Percentiles rank a stretch among this genome's conserved stretches.
Evolutionary conservation across 2,113 vertebrate genomes (phyloP).

Genomic region (Picathartes gymnocephalus): DNA sequence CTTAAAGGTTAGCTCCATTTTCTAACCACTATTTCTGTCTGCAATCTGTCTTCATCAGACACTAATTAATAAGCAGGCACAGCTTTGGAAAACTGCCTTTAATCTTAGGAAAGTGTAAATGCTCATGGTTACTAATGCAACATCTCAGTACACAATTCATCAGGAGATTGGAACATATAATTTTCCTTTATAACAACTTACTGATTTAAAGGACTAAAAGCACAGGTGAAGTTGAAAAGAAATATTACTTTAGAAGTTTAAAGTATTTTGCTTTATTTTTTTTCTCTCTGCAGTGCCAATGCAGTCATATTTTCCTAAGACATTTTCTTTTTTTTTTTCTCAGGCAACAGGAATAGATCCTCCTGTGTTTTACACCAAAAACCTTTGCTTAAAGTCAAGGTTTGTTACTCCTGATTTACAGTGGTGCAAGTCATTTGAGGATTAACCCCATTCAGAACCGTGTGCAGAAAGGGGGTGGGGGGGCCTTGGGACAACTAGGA

Average conservation of each 20-base stretch:
- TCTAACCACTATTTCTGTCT: slow-evolving; percentile 66
- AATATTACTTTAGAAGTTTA: slow-evolving; percentile 48
- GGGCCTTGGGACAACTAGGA: slow-evolving; percentile 28
- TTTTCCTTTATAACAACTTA: slow-evolving; percentile 54
- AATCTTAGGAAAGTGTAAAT: slow-evolving; percentile 71
- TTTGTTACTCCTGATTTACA: slow-evolving; percentile 53
- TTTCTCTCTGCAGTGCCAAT: not conserved
- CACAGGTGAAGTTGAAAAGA: slow-evolving; percentile 61
- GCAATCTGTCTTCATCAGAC: slow-evolving; percentile 71
- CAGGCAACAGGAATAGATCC: not conserved
- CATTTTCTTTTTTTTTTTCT: slow-evolving; percentile 14
- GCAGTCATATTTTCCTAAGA: slow-evolving; percentile 40
- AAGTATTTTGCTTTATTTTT: slow-evolving; percentile 23
- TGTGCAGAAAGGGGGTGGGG: not conserved
- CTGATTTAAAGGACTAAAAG: slow-evolving; percentile 57
- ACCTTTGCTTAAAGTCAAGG: not conserved
- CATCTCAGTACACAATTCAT: slow-evolving; percentile 68
- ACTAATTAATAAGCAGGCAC: slow-evolving; percentile 70
- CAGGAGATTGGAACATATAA: slow-evolving; percentile 51
- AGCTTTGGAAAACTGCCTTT: slow-evolving; percentile 69
- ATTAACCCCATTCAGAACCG: slow-evolving; percentile 17
- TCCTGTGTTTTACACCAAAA: slow-evolving; percentile 20
- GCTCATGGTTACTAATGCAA: slow-evolving; percentile 66
- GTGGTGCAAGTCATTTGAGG: slow-evolving; percentile 24
- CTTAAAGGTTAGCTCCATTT: slow-evolving; percentile 69